Evolutionary conservation across 1,140 invertebrate species (phyloP), one percentile per base, ranked within the genome.

Genomic region (Scaptomyza montana): DNA sequence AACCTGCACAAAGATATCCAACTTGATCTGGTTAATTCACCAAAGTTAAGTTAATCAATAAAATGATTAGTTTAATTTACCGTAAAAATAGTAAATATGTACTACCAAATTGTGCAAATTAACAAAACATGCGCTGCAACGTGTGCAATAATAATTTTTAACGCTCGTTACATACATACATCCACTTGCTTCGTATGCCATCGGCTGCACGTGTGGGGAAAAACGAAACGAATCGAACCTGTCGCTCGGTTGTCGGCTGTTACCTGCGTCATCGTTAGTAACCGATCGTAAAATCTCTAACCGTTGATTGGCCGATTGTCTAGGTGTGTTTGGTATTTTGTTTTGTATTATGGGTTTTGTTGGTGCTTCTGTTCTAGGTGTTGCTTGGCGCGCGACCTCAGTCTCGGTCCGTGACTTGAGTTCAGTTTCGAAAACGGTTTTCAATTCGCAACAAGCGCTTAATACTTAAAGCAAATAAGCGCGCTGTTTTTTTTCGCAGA

Each of bases 401-500:
- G 56, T 33, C 63, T 66, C 69, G 66, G 56, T 33, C 13, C 43
- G 56, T 69, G 53, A 36, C 25, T 41, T 28, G 63, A 65, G 54
- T 65, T 81, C 65, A 77, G 82, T 87, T 89, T 74, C 19, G 72
- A 71, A 82, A 87, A 84, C 80, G 76, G 68, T 87, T 87, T 80
- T 69, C 76, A 74, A 79, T 87, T 87, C 63, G 82, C 82, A 87
- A 89, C 82, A 89, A 87, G 79, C 84, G 69, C 59, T 67, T 66
- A 87, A 87, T 84, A 84, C 63, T 75, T 68, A 77, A 72, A 64
- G 79, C 77, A 89, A 87, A 87, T 64, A 89, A 73, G 67, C 74
- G 63, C 75, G 75, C 72, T 76, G 70, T 67, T 77, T 79, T 67
- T 65, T 65, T 69, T 85, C 84, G 55, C 67, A 50, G 55, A 59